Base-by-base conservation (phyloP, 2,797 vertebrate species). In the Macropodus opercularis region DNA sequence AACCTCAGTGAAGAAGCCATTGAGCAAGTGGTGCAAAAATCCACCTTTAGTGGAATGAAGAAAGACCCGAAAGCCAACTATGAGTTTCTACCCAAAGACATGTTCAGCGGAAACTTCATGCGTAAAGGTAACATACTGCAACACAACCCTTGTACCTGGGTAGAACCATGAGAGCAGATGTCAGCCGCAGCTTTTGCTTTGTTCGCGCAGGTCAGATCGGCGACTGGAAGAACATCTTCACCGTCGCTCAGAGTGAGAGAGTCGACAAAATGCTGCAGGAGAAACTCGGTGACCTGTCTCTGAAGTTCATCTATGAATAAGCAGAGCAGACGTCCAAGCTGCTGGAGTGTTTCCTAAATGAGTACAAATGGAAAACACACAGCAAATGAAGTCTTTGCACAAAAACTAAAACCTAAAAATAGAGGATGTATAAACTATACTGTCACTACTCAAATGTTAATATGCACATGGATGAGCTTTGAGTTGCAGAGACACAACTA, bases 71-170 rank as follows among this genome's bases (percentile, higher is more conserved):
- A 75, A 47, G 85, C 86, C 4, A 92, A 90, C 48, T 89, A 89
- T 0, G 44, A 84, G 49, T 87, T 89, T 5, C 0, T 87, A 14
- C 64, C 85, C 1, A 0, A 48, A 8, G 59, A 80, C 1, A 0
- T 2, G 1, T 0, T 89, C 8, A 34, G 51, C 19, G 79, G 72
- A 0, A 11, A 44, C 24, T 91, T 89, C 58, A 63, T 92, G 72
- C 72, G 79, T 0, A 91, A 87, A 90, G 89, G 87, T 90, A 53
- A 63, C n/a, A n/a, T n/a, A n/a, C n/a, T n/a, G n/a, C n/a, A n/a
- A n/a, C n/a, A n/a, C n/a, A n/a, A n/a, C n/a, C n/a, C n/a, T n/a
- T n/a, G n/a, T n/a, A n/a, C n/a, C n/a, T n/a, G n/a, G n/a, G n/a
- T n/a, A n/a, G n/a, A n/a, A n/a, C n/a, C n/a, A n/a, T n/a, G n/a